phyloP scores from a whole-genome alignment of 2,797 vertebrate genomes.

The Arctocebus calabarensis region DNA sequence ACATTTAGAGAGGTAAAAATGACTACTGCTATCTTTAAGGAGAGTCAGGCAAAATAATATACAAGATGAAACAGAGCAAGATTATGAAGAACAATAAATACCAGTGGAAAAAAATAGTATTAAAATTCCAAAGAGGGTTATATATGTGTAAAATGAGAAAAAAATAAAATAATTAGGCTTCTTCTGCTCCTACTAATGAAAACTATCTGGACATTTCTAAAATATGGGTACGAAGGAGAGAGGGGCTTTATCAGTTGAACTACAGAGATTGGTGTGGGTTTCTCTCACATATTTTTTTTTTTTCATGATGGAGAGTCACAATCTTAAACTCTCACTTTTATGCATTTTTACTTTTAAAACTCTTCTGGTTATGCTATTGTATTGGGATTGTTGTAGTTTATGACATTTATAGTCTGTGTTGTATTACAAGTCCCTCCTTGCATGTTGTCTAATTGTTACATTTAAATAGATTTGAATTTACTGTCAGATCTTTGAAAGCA shows the following conservation, averaged over 20 bases:
- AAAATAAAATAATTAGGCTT: neutral
- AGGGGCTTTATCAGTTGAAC: neutral
- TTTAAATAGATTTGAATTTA: neutral
- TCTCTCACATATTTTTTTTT: neutral
- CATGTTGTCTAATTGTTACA: neutral
- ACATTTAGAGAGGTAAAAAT: neutral
- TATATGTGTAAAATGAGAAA: neutral
- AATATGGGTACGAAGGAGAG: neutral
- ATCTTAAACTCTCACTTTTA: neutral
- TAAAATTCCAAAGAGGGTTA: neutral
- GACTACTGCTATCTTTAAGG: neutral
- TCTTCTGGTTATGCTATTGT: neutral
- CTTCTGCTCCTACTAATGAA: neutral
- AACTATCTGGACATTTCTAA: neutral
- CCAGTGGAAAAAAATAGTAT: neutral
- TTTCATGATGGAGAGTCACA: neutral
- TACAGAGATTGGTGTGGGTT: rapidly evolving
- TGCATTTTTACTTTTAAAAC: neutral
- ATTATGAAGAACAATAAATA: neutral
- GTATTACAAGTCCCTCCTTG: neutral
- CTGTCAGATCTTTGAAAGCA: neutral
- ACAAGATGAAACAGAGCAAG: neutral
- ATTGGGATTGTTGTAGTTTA: neutral
- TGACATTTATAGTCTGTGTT: neutral
- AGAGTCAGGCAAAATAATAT: neutral